Evolutionary conservation across 2,797 vertebrate genomes (phyloP).

Genomic region (Merluccius polli): DNA sequence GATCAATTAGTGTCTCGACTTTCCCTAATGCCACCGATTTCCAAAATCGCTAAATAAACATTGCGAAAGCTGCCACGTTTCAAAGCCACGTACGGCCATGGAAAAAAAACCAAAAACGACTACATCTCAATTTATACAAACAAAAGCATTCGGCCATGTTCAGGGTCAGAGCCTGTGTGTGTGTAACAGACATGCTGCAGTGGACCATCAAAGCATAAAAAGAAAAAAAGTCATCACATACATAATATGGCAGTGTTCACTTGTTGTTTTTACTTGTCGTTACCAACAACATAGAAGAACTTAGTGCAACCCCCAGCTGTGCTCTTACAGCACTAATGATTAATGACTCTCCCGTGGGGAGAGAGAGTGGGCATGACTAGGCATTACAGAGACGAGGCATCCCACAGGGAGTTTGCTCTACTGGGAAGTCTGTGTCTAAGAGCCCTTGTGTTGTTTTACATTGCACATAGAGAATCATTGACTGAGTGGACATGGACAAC

Average conservation of each 20-base stretch:
- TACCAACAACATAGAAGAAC: not conserved
- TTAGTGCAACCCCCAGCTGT: not conserved
- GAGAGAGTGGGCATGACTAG: not conserved
- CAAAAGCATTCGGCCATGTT: not conserved
- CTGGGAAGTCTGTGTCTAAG: not conserved
- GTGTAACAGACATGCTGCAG: not conserved
- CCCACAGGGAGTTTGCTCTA: not conserved
- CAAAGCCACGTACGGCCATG: not conserved
- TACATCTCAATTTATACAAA: not conserved
- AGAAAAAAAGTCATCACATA: not conserved
- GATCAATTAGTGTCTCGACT: not conserved
- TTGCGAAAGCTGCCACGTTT: not conserved
- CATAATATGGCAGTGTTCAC: not conserved
- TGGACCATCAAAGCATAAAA: not conserved
- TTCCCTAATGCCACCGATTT: not conserved
- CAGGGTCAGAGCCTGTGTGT: not conserved
- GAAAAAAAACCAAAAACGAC: not conserved
- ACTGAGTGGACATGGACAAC: not conserved
- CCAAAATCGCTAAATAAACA: not conserved
- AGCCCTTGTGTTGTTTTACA: not conserved
- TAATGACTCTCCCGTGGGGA: not conserved
- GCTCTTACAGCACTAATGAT: not conserved
- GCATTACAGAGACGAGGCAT: not conserved
- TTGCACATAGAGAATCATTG: not conserved
- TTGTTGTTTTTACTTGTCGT: not conserved